Conservation (phyloP, 1,140 invertebrate species). For the Vanessa atalanta region DNA sequence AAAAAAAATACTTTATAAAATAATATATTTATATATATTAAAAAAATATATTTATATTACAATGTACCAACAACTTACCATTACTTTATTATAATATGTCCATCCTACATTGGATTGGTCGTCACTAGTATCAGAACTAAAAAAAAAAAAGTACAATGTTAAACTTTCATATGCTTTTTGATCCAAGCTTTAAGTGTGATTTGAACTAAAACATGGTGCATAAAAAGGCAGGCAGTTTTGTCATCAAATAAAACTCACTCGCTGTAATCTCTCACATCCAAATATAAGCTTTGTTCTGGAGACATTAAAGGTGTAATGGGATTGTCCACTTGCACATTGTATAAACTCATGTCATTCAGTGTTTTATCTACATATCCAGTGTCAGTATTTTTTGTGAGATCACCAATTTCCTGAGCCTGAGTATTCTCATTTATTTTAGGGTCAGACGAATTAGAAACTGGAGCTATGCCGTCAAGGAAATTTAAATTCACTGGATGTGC, state of each 20-base stretch:
- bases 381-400: conserved; percentile 40
- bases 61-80: conserved; percentile 70
- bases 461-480: conserved; percentile 66
- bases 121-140: conserved; percentile 72
- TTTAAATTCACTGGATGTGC: conserved; percentile 59
- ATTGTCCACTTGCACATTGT: conserved; percentile 81
- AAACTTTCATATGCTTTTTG: no score
- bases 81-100: conserved; percentile 86
- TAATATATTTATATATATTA: neutral
- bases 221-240: no score
- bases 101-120: conserved; percentile 83
- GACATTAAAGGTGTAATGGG: conserved; percentile 80
- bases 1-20: conserved; percentile 34
- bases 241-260: conserved; percentile 58
- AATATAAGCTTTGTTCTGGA: conserved; percentile 82
- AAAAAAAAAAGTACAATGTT: conserved; percentile 44
- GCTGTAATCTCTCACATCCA: conserved; percentile 83
- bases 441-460: conserved; percentile 44
- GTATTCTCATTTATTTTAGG: conserved; percentile 34
- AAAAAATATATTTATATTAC: neutral
- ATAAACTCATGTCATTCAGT: conserved; percentile 80
- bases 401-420: conserved; percentile 11
- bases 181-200: no score
- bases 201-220: neutral
- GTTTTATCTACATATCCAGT: conserved; percentile 59